A percentile compares a stretch with the other conserved stretches of the same genome.
phyloP scores from a whole-genome alignment of 2,888 invertebrate species.

The Drosophila antonietae region DNA sequence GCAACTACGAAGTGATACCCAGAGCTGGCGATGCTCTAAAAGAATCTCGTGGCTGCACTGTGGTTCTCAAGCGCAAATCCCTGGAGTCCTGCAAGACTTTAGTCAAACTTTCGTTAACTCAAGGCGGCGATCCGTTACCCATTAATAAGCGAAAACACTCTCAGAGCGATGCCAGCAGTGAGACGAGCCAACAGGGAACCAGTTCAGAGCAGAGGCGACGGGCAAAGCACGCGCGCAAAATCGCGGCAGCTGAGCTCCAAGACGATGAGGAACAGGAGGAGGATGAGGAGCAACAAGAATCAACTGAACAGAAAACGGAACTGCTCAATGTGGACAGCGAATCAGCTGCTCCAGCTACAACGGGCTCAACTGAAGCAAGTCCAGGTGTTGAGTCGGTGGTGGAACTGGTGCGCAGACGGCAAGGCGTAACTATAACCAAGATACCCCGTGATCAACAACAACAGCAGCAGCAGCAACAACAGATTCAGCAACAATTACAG shows the following conservation, averaged over 20 bases:
- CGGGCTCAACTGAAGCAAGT: slow-evolving; percentile 12
- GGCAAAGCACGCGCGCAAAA: slow-evolving; percentile 58
- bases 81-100: slow-evolving; percentile 50
- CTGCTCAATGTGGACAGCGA: neutral
- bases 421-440: slow-evolving; percentile 82
- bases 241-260: neutral
- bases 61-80: slow-evolving; percentile 83
- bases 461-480: neutral
- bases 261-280: neutral
- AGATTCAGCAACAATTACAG: slow-evolving; percentile 8
- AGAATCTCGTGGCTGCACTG: slow-evolving; percentile 79
- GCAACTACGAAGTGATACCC: slow-evolving; percentile 82
- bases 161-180: slow-evolving; percentile 52
- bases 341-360: neutral
- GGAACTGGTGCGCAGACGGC: slow-evolving; percentile 73
- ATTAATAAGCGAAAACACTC: slow-evolving; percentile 39
- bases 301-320: neutral
- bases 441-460: slow-evolving; percentile 59
- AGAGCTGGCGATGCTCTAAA: slow-evolving; percentile 63
- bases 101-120: neutral
- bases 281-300: neutral
- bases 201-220: slow-evolving; percentile 36
- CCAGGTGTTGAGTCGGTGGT: slow-evolving; percentile 59
- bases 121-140: neutral
- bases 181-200: slow-evolving; percentile 40